A percentile compares a stretch with the other conserved stretches of the same genome.
Conservation (phyloP, 1,140 invertebrate genomes). For the Atta texana region DNA sequence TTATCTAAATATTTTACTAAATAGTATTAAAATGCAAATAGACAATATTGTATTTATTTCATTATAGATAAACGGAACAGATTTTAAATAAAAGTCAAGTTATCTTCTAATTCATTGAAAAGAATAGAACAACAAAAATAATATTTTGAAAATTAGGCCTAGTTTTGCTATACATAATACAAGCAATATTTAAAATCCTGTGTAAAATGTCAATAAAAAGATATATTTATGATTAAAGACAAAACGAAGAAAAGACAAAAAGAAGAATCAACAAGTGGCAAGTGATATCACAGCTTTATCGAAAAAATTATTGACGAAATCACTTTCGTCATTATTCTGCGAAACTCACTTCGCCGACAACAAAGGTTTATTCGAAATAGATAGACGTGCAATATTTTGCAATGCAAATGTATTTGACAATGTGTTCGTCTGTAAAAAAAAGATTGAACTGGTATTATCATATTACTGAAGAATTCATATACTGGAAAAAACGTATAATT, state of each 20-base stretch:
- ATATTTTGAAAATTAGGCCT: not conserved
- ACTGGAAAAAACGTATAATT: too few species aligned
- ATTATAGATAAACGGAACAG: not conserved
- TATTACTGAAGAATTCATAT: not conserved
- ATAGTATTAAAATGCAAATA: not conserved
- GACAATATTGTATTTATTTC: not conserved
- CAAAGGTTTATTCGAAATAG: not conserved
- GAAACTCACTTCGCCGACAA: not conserved
- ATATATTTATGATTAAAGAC: not conserved
- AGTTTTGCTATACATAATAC: not conserved
- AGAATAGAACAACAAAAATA: constrained; percentile 7
- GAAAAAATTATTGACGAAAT: constrained; percentile 8
- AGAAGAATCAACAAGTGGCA: constrained; percentile 14
- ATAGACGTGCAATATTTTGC: not conserved
- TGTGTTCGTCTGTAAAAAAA: not conserved
- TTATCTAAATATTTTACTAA: not conserved
- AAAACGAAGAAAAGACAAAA: not conserved
- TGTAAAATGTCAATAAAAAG: not conserved
- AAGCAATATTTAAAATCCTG: not conserved
- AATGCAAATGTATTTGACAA: not conserved
- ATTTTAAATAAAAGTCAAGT: not conserved
- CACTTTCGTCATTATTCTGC: not conserved
- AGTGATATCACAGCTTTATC: not conserved
- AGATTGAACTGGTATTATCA: not conserved
- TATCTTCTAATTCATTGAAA: not conserved